Conservation (phyloP, 2,888 invertebrate species). For the Meloe dianella region DNA sequence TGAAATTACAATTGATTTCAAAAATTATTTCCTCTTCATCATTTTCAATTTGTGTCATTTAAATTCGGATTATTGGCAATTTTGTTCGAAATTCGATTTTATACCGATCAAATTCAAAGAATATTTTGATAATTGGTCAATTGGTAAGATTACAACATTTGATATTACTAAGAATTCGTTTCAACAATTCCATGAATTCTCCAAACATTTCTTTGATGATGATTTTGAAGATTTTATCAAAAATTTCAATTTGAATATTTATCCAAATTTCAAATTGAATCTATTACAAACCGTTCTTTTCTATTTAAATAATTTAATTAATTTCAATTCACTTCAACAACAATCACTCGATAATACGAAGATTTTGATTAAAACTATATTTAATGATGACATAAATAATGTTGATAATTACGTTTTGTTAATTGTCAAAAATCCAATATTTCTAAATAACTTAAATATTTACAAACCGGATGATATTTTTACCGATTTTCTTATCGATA, state of each 20-base stretch:
- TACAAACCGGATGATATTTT: conserved; percentile 33
- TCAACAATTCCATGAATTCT: conserved; percentile 40
- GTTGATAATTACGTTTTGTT: conserved; percentile 45
- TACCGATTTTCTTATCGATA: conserved; percentile 45
- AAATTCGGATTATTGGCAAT: conserved; percentile 63
- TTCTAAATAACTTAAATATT: conserved; percentile 46
- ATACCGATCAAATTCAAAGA: conserved; percentile 54
- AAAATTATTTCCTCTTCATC: conserved; percentile 59
- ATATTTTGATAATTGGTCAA: conserved; percentile 64
- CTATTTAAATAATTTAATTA: conserved; percentile 44
- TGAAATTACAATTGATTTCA: conserved; percentile 43
- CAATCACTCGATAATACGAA: conserved; percentile 39
- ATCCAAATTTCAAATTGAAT: conserved; percentile 42
- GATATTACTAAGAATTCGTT: conserved; percentile 39
- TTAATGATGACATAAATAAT: conserved; percentile 33
- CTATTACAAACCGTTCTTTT: conserved; percentile 45
- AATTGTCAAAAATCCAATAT: conserved; percentile 57
- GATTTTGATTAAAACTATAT: conserved; percentile 37
- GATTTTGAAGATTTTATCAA: conserved; percentile 39
- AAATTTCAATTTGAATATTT: conserved; percentile 29
- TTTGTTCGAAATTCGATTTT: conserved; percentile 60
- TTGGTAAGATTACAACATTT: conserved; percentile 30
- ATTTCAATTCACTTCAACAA: conserved; percentile 26
- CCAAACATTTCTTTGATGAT: conserved; percentile 39
- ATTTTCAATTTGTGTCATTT: conserved; percentile 66